Conservation (phyloP, 2,113 vertebrate genomes). For the Pelvicachromis taeniatus region DNA sequence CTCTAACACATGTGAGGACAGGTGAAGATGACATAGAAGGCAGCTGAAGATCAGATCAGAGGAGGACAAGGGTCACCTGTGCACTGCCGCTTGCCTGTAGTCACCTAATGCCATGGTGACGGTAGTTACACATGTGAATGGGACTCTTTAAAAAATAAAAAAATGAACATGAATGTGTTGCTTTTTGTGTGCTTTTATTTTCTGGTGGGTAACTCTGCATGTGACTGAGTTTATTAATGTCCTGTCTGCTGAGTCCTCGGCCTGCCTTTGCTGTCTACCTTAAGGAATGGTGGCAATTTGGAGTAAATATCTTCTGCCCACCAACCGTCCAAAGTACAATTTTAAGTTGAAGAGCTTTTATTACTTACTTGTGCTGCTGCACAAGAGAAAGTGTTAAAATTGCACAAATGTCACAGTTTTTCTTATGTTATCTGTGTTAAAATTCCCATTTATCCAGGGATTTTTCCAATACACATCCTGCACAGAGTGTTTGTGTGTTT, state of each 20-base stretch:
- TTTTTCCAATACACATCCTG: not conserved
- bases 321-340: not conserved
- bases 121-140: not conserved
- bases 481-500: slow-evolving; percentile 1
- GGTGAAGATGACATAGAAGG: slow-evolving; percentile 36
- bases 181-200: not conserved
- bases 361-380: not conserved
- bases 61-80: not conserved
- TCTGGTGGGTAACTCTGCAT: not conserved
- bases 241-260: slow-evolving; percentile 7
- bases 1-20: slow-evolving; percentile 7
- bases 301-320: slow-evolving; percentile 45
- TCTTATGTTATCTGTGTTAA: not conserved
- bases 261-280: slow-evolving; percentile 48
- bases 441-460: slow-evolving; percentile 20
- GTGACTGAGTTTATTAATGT: slow-evolving; percentile 8
- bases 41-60: slow-evolving; percentile 28
- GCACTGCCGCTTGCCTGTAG: not conserved
- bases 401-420: not conserved
- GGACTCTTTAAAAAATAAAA: not conserved
- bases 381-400: not conserved
- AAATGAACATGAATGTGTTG: not conserved
- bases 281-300: slow-evolving; percentile 58
- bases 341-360: slow-evolving; percentile 13
- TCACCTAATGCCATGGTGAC: not conserved